Percentiles rank a stretch among this genome's conserved stretches.
These are phyloP conservation scores for Heliconius melpomene DNA, from an alignment of 1,140 invertebrate genomes.

Conservation along the genomic window DNA sequence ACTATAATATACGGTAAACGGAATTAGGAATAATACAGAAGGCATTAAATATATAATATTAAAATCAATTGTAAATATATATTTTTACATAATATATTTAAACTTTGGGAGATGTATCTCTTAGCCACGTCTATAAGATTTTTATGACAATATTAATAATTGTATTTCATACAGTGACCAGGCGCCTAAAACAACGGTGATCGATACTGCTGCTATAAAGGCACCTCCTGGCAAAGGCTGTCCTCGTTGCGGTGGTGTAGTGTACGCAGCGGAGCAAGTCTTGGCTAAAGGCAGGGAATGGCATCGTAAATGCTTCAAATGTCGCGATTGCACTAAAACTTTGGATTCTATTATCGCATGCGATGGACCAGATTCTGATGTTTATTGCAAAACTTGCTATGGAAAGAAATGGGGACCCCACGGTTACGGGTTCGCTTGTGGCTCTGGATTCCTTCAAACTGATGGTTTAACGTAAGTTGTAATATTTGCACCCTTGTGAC, in stretches of 20 bases:
- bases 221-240: conserved; percentile 93
- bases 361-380: conserved; percentile 93
- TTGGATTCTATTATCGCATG: conserved; percentile 96
- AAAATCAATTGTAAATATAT: neutral
- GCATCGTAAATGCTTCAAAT: conserved; percentile 99
- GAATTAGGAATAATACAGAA: no score
- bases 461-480: conserved; percentile 90
- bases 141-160: neutral
- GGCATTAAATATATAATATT: no score
- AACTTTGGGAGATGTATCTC: neutral
- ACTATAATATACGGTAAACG: neutral
- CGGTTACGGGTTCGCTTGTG: conserved; percentile 96
- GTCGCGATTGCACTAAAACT: conserved; percentile 94
- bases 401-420: conserved; percentile 96
- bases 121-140: neutral
- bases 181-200: conserved; percentile 87
- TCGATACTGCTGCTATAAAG: conserved; percentile 90
- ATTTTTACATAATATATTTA: neutral
- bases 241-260: conserved; percentile 93
- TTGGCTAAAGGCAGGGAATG: conserved; percentile 94
- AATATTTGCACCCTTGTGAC: neutral
- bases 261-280: conserved; percentile 95
- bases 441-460: conserved; percentile 95
- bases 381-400: conserved; percentile 97
- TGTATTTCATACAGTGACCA: conserved; percentile 80